Percentiles rank a stretch among this genome's conserved stretches.
Conservation (phyloP, 53 echinoderm and acorn worm species). For the Apostichopus leukothele region DNA sequence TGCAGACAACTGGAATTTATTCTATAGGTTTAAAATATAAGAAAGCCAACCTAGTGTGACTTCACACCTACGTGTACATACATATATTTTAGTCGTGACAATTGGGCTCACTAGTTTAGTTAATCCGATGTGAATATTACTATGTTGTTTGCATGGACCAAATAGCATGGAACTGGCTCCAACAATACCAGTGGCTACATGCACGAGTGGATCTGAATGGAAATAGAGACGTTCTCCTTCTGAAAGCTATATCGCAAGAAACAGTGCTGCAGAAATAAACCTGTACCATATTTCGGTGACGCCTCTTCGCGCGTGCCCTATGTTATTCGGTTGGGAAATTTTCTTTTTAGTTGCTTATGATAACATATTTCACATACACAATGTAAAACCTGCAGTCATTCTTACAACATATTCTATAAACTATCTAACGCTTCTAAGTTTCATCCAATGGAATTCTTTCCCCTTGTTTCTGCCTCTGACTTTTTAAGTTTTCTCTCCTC, state of each 20-base stretch:
- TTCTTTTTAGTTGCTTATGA: not conserved
- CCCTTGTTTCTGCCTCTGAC: constrained; percentile 41
- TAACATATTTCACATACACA: constrained; percentile 19
- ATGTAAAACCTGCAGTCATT: constrained; percentile 1
- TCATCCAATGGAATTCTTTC: constrained; percentile 44
- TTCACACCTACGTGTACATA: too few species aligned
- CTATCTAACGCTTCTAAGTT: constrained; percentile 38
- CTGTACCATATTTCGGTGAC: not conserved
- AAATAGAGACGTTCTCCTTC: not conserved
- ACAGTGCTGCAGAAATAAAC: not conserved
- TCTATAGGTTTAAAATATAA: too few species aligned
- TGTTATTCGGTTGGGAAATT: not conserved
- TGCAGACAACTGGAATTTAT: too few species aligned
- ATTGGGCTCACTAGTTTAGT: too few species aligned
- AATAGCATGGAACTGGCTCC: not conserved
- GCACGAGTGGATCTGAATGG: not conserved
- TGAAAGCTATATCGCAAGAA: not conserved
- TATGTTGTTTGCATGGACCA: not conserved
- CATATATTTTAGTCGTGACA: too few species aligned
- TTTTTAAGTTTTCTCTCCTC: constrained; percentile 32
- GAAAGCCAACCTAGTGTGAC: too few species aligned
- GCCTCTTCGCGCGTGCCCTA: not conserved
- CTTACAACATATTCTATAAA: constrained; percentile 34
- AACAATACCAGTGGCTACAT: not conserved
- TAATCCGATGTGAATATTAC: too few species aligned